Evolutionary conservation across 1,140 invertebrate species (phyloP), one percentile per base, ranked within the genome.

Genomic region (Psilanteris sp.): DNA sequence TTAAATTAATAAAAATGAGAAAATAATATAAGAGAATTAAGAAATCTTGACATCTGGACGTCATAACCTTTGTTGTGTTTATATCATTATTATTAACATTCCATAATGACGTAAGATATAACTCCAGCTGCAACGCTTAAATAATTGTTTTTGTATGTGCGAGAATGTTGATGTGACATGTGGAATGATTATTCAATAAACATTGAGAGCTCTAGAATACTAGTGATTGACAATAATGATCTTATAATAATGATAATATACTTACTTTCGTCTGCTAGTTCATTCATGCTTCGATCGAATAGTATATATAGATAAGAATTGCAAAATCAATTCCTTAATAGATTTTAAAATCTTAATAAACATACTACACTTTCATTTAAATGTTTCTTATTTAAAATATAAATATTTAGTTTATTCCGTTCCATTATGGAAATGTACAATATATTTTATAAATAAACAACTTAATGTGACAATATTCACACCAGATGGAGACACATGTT

Each of bases 61-160:
- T 66, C 73, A 70, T 70, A 76, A 76, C 73, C 73, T 64, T 64
- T 43, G 31, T 9, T 9, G 50, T 59, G 37, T 75, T 75, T 75
- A 75, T 57, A 39, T 66, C 52, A 67, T 74, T 67, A 18, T 59
- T 52, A 11, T 67, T 44, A 34, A 66, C 14, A 44, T 41, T 11
- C 50, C 43, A 8, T 11, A 24, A 26, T 43, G 32, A 43, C 22
- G 14, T 16, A 11, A n/a, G 18, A 16, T 13, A 4, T 31, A 10
- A 36, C 3, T 18, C 2, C 11, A 20, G 18, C 8, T 27, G 32
- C 24, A 15, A 11, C 22, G 15, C 34, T 64, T 6, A 55, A 27
- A 48, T 15, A 11, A 14, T 31, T 8, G 14, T 6, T 8, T n/a
- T 9, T 14, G 7, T 16, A 11, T 22, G 6, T 34, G 29, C 15